These are phyloP conservation scores for Lepilemur septentrionalis DNA, from an alignment of 2,797 vertebrate species.

Conservation along the genomic window DNA sequence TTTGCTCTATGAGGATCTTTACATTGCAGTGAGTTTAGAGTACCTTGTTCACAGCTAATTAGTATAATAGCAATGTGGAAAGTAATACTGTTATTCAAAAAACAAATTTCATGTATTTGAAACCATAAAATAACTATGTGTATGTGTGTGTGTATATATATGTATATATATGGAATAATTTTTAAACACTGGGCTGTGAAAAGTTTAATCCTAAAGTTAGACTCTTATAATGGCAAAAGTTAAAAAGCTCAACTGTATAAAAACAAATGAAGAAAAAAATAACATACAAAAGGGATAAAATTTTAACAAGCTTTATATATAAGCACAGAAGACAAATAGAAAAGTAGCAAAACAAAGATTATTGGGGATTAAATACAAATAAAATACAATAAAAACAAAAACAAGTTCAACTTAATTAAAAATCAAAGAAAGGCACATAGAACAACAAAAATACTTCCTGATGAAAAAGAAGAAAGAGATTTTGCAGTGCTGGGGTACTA, in stretches of 20 bases:
- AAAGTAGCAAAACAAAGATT: background rate
- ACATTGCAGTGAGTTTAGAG: background rate
- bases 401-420: background rate
- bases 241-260: background rate
- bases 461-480: background rate
- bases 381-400: background rate
- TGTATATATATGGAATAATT: background rate
- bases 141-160: too few relatives aligned
- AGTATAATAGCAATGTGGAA: background rate
- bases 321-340: background rate
- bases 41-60: background rate
- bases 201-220: background rate
- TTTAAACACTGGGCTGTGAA: background rate
- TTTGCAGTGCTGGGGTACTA: background rate
- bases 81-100: background rate
- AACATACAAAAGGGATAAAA: background rate
- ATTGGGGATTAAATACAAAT: background rate
- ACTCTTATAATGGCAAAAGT: background rate
- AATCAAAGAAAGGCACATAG: background rate
- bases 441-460: background rate
- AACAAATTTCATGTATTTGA: background rate
- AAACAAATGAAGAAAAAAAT: background rate
- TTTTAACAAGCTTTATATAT: background rate
- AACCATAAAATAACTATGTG: background rate
- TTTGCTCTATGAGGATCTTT: background rate